Evolutionary conservation across 2,113 vertebrate genomes (phyloP), one percentile per base, ranked within the genome.

Genomic region (Tetrao urogallus): DNA sequence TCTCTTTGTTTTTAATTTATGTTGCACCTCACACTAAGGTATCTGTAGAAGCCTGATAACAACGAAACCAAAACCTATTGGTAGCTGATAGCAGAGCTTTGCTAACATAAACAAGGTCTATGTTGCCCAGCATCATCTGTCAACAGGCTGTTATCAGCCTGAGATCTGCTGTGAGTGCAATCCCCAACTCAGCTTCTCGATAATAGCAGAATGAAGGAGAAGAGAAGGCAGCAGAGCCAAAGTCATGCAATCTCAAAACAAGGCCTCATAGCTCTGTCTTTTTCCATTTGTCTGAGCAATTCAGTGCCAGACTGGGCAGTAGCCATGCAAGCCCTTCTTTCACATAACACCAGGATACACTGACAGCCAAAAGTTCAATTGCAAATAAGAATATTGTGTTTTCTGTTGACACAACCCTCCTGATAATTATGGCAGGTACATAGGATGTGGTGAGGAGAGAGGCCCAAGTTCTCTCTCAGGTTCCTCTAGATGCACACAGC

Each of bases 211-310:
- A 4, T 10, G 25, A 82, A 89, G 61, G 61, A 89, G 67, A 91
- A n/a, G 40, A 21, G 71, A 34, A 91, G 12, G 17, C 58, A 63
- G 14, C 3, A 82, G 34, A 78, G 34, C 43, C 66, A 17, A 73
- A 89, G 74, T 32, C 71, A 58, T 5, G 8, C 40, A 60, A 76
- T 38, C 32, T 90, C 64, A 43, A 82, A 64, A 30, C n/a, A 25
- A 2, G 0, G 0, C 21, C 32, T 54, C 6, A 2, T 10, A 60
- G 40, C 0, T 0, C 3, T 50, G 69, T 36, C 24, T 36, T 42
- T 28, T 28, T 21, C 4, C 6, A 0, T 58, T 70, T 85, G 70
- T 25, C n/a, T 24, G 52, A 38, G 42, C 24, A 76, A 63, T 63
- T 70, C 71, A 30, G 30, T 22, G 45, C 54, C 82, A 89, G 86